Evolutionary conservation across 2,113 vertebrate genomes (phyloP), one percentile per base, ranked within the genome.

Genomic region (Reinhardtius hippoglossoides): DNA sequence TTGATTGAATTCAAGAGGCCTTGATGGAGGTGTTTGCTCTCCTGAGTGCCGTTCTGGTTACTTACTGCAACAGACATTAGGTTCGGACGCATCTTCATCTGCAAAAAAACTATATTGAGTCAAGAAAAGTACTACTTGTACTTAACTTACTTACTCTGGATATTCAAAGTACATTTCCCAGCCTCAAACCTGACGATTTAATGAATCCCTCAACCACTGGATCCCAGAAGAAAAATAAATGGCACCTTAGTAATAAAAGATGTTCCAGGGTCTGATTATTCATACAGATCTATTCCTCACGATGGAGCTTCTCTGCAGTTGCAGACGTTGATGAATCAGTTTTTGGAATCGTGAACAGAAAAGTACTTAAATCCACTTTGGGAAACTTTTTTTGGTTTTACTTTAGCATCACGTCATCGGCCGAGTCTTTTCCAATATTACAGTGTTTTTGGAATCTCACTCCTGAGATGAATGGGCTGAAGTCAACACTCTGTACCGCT

Each of bases 221-320:
- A 69, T 77, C 24, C 48, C 23, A n/a, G 55, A 31, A 31, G 9
- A 37, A 54, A 64, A 50, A 21, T 37, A 48, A 64, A 37, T 13
- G 37, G 4, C n/a, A 1, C 50, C 20, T 52, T 6, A n/a, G 20
- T 8, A n/a, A 52, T 52, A 52, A 52, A 52, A n/a, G 2, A n/a
- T 46, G 15, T 48, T 48, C 44, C 50, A n/a, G 5, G 50, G 20
- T 20, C 15, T 50, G 48, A 44, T 44, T 21, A 67, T 18, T 31
- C 5, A 31, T 31, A 21, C 52, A 9, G 52, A 67, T 59, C 14
- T 35, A 50, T 60, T 67, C 23, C 42, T 44, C 12, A 9, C 9
- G 37, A 8, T 40, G 37, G 27, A 65, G 20, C 26, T 21, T 52
- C n/a, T 26, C 59, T 56, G 65, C 74, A 63, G 76, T 6, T 35